These are phyloP conservation scores for Capra hircus DNA, from an alignment of 2,113 vertebrate genomes.

Conservation along the genomic window DNA sequence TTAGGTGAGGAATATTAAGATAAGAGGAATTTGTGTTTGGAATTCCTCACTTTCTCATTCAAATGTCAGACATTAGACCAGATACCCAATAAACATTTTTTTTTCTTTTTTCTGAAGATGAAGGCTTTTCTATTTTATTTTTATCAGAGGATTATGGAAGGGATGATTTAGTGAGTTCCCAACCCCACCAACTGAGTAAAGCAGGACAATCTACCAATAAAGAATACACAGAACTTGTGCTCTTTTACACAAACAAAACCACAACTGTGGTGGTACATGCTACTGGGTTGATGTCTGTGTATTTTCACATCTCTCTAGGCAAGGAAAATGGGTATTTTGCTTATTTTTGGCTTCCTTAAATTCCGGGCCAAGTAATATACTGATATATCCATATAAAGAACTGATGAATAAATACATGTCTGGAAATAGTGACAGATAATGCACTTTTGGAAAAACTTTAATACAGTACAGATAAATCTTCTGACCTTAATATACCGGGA, in stretches of 20 bases:
- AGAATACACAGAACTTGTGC: not conserved
- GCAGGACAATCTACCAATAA: not conserved
- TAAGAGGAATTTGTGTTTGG: not conserved
- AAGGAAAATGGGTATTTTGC: not conserved
- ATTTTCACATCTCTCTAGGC: not conserved
- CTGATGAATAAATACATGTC: not conserved
- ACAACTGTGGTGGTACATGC: rapidly evolving
- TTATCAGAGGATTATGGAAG: not conserved
- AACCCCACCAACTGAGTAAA: not conserved
- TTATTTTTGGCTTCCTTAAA: not conserved
- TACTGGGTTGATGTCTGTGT: not conserved
- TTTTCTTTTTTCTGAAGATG: not conserved
- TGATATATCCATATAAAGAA: not conserved
- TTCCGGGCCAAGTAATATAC: not conserved
- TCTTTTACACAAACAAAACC: not conserved
- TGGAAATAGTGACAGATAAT: not conserved
- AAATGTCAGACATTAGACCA: not conserved
- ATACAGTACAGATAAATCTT: not conserved
- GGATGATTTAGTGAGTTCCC: not conserved
- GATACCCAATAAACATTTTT: not conserved
- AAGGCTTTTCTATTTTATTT: not conserved
- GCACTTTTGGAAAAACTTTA: not conserved
- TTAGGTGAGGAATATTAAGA: not conserved
- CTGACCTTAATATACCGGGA: not conserved
- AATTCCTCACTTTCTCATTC: not conserved